Percentiles rank a stretch among this genome's conserved stretches.
These are phyloP conservation scores for Disparrhopalites patrizii DNA, from an alignment of 2,888 invertebrate species.

Conservation along the genomic window DNA sequence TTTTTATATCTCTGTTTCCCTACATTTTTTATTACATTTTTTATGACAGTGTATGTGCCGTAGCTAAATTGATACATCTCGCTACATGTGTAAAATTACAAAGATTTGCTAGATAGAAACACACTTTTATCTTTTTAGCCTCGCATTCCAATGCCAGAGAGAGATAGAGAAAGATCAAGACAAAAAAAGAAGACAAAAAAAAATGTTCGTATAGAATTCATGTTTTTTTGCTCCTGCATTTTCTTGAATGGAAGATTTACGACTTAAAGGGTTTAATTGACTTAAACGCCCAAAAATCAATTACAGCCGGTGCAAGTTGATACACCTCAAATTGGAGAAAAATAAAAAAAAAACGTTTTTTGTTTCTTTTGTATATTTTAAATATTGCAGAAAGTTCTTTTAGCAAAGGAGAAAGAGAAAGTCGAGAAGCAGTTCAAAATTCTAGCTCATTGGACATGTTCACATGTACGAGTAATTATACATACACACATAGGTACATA, in stretches of 20 bases:
- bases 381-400: no score
- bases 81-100: no score
- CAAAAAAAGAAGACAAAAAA: no score
- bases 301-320: not conserved
- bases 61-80: no score
- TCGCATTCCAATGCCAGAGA: no score
- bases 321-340: no score
- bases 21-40: not conserved
- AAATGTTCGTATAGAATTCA: no score
- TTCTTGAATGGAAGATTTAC: conserved; percentile 13
- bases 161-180: no score
- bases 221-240: conserved; percentile 4
- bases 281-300: conserved; percentile 19
- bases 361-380: no score
- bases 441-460: not conserved
- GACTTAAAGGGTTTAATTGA: conserved; percentile 20
- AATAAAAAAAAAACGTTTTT: no score
- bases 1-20: not conserved
- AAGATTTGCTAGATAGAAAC: no score
- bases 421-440: not conserved
- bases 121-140: not conserved
- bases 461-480: not conserved
- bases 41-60: not conserved
- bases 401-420: not conserved
- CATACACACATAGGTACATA: no score